Conservation (phyloP, 2,113 vertebrate species). For the Scopus umbretta region DNA sequence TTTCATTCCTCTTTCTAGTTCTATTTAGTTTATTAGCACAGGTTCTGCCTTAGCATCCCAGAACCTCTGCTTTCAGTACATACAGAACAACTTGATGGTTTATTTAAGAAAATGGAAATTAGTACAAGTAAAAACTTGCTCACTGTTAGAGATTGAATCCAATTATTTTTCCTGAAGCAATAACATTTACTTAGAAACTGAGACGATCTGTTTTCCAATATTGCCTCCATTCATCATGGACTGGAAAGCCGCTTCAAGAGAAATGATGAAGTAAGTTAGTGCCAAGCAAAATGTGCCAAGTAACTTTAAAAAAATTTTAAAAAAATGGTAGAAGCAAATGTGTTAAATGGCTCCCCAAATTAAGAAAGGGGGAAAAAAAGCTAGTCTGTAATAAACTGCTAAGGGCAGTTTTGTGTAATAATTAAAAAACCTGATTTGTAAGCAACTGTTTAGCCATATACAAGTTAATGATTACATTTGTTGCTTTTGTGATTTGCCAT, state of each 20-base stretch:
- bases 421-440: neutral
- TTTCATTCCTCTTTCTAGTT: neutral
- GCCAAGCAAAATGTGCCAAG: neutral
- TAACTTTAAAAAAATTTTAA: neutral
- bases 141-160: neutral
- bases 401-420: neutral
- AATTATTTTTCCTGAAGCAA: neutral
- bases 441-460: neutral
- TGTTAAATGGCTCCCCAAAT: neutral
- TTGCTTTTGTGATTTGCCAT: neutral
- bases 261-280: slow-evolving; percentile 32
- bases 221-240: slow-evolving; percentile 97
- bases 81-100: neutral
- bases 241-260: slow-evolving; percentile 87
- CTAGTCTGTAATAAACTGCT: neutral
- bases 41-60: neutral
- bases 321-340: neutral
- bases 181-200: slow-evolving; percentile 75
- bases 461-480: neutral
- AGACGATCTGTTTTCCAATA: slow-evolving; percentile 90
- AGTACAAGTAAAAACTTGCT: neutral
- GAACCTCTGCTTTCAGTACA: neutral
- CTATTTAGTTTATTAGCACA: neutral
- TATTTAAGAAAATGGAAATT: neutral
- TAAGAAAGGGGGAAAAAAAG: neutral